Conservation (phyloP, 2,888 invertebrate genomes). For the Tanypteryx hageni region DNA sequence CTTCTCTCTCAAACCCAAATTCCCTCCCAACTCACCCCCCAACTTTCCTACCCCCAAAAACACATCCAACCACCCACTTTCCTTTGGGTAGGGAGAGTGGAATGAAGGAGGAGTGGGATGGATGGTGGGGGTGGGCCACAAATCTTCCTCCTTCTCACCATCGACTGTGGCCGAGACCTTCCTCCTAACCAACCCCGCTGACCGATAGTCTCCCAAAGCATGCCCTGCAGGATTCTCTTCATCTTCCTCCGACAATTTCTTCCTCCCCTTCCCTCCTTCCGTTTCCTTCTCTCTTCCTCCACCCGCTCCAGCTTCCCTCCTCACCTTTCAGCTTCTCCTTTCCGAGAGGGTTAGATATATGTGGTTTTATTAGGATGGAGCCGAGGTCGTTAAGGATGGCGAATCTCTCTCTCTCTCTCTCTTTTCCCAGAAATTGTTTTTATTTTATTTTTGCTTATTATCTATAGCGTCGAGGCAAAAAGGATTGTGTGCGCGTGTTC, state of each 20-base stretch:
- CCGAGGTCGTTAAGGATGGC: not conserved
- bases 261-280: not conserved
- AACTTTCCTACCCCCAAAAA: not conserved
- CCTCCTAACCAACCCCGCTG: constrained; percentile 25
- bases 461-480: too few species aligned
- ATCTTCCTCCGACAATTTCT: constrained; percentile 5
- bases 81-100: not conserved
- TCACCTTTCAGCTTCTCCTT: not conserved
- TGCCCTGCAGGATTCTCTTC: constrained; percentile 8
- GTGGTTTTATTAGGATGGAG: constrained; percentile 36
- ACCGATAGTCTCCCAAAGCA: constrained; percentile 26
- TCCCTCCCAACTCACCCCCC: too few species aligned
- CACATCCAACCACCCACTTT: not conserved
- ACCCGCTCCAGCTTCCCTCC: not conserved
- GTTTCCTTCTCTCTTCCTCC: not conserved
- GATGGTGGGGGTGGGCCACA: not conserved
- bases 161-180: not conserved
- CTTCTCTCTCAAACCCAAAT: too few species aligned
- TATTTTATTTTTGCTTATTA: too few species aligned
- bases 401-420: not conserved
- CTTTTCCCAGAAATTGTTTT: too few species aligned
- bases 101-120: not conserved
- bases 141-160: constrained; percentile 38
- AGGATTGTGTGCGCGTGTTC: too few species aligned
- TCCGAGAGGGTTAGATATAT: not conserved